Evolutionary conservation across 2,888 invertebrate species (phyloP), one percentile per base, ranked within the genome.

Genomic region (Agonum fuliginosum): DNA sequence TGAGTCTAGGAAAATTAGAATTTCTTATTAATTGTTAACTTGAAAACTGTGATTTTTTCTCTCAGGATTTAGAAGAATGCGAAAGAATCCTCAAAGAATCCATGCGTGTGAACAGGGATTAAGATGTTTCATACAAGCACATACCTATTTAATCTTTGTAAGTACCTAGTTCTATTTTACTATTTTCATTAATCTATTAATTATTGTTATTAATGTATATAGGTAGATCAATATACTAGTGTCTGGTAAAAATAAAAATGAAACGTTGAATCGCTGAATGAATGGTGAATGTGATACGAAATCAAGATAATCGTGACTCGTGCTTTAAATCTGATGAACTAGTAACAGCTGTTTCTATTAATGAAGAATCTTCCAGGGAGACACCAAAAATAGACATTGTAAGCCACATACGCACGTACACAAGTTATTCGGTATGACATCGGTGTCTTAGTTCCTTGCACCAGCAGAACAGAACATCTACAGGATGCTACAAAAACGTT

Each of bases 271-370:
- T n/a, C n/a, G n/a, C n/a, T n/a, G 4, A 6, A n/a, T n/a, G 37
- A 37, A 37, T 37, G 46, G 6, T 12, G 46, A 46, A 46, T 46
- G 17, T 17, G 46, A 46, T 46, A 46, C 46, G 17, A 46, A 46
- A 46, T 46, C 17, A 17, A 1, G 46, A 46, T 46, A 46, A 46
- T 46, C 46, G 17, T 46, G 46, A 2, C 12, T 46, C 12, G 17
- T 17, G 37, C n/a, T 3, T 37, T n/a, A 48, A 48, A 48, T 71
- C 48, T 71, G 72, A 72, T 72, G 72, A 54, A 72, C 17, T 54
- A 72, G 34, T 30, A 72, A 72, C 72, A 72, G 72, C 51, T 72
- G 72, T 51, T 72, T 72, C 34, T 72, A 72, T 72, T 72, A 72
- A 51, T 51, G 72, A 72, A 72, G 27, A 72, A 51, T 43, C 72